Conservation (phyloP, 2,113 vertebrate species). For the Myocastor coypus region DNA sequence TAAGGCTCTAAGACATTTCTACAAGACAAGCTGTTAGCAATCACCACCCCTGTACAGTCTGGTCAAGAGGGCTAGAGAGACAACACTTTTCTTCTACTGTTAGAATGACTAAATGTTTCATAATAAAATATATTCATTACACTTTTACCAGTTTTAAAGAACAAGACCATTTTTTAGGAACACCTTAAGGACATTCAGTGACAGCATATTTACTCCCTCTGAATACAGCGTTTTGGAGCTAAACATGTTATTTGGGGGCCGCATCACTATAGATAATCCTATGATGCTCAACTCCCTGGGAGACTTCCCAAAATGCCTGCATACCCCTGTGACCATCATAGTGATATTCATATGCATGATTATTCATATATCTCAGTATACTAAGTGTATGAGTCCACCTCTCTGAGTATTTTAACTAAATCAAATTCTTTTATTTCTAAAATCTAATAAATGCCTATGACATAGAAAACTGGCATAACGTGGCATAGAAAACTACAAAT, state of each 20-base stretch:
- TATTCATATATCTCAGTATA: not conserved
- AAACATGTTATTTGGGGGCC: not conserved
- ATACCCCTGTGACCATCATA: not conserved
- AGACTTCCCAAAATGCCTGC: not conserved
- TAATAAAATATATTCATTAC: not conserved
- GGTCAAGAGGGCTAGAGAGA: not conserved
- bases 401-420: not conserved
- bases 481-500: not conserved
- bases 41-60: not conserved
- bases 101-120: slow-evolving; percentile 17
- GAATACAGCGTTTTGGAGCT: not conserved
- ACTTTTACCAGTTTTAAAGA: slow-evolving; percentile 11
- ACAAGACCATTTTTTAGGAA: not conserved
- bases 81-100: not conserved
- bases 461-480: not conserved
- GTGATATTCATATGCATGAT: not conserved
- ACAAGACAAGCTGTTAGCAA: not conserved
- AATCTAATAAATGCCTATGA: not conserved
- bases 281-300: not conserved
- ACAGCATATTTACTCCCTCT: slow-evolving; percentile 6
- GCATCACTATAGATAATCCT: not conserved
- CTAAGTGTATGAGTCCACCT: not conserved
- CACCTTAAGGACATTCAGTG: not conserved
- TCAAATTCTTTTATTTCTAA: slow-evolving; percentile 33
- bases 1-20: not conserved